phyloP scores from a whole-genome alignment of 2,888 invertebrate species.

The Galerucella pusilla region DNA sequence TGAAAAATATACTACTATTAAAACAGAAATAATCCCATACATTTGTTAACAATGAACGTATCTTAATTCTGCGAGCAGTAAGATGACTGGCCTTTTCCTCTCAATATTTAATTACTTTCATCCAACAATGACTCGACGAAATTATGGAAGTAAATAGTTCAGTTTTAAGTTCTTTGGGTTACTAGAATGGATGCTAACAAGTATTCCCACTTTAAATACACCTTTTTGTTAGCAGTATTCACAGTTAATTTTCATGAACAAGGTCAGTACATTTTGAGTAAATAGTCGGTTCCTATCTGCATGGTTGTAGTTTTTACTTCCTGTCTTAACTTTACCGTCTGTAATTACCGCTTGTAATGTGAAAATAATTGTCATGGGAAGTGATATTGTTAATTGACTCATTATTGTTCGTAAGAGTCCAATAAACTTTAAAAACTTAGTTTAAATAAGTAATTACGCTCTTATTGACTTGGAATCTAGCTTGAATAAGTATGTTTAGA shows the following conservation, averaged over 20 bases:
- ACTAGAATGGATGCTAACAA: slow-evolving; percentile 4
- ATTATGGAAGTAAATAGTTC: slow-evolving; percentile 1
- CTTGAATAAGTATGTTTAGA: no score
- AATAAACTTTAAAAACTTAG: no score
- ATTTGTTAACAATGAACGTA: not conserved
- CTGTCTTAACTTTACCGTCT: not conserved
- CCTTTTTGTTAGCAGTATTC: not conserved
- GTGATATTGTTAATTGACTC: not conserved
- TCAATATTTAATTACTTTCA: not conserved
- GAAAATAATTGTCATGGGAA: not conserved
- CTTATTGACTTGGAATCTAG: no score
- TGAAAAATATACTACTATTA: no score
- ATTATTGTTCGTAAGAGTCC: not conserved
- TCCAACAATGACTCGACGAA: slow-evolving; percentile 5
- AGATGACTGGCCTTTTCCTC: not conserved
- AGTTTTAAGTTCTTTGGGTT: not conserved
- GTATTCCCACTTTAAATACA: not conserved
- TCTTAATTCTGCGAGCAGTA: not conserved
- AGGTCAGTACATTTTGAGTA: not conserved
- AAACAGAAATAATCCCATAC: no score
- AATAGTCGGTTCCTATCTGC: not conserved
- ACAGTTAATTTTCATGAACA: not conserved
- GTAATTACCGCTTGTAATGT: slow-evolving; percentile 1
- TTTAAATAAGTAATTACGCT: no score
- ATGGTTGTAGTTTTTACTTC: not conserved